phyloP scores from a whole-genome alignment of 2,797 vertebrate species.

The Oryzias dopingdopingensis region DNA sequence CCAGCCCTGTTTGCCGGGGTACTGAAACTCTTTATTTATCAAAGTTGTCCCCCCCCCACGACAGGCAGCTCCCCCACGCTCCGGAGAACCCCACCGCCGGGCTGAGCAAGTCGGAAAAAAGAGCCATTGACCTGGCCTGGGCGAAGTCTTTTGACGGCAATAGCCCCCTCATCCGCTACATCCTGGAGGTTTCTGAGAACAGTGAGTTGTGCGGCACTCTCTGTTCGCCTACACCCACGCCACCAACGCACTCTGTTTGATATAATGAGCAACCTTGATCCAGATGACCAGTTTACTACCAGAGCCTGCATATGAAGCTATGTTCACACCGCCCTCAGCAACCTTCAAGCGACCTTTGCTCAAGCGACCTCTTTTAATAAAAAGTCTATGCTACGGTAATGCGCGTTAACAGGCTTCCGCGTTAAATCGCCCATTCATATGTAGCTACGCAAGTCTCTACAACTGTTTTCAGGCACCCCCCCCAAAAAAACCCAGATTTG shows the following conservation, averaged over 20 bases:
- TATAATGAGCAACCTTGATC: no score
- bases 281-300: no score
- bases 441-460: no score
- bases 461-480: no score
- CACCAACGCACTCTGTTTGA: neutral
- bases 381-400: no score
- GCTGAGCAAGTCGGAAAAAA: conserved; percentile 83
- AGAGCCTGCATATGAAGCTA: no score
- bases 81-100: conserved; percentile 86
- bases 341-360: no score
- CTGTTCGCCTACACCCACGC: neutral
- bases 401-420: no score
- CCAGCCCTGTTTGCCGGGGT: conserved; percentile 20
- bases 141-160: conserved; percentile 94
- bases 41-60: conserved; percentile 29
- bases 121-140: conserved; percentile 94
- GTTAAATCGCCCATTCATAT: no score
- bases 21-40: conserved; percentile 44
- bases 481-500: no score
- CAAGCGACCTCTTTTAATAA: no score
- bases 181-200: conserved; percentile 96
- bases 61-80: conserved; percentile 91
- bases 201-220: conserved; percentile 79
- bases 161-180: conserved; percentile 90
- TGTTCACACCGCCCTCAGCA: no score